Evolutionary conservation across 2,888 invertebrate species (phyloP), one percentile per base, ranked within the genome.

Genomic region (Crepidodera aurea): DNA sequence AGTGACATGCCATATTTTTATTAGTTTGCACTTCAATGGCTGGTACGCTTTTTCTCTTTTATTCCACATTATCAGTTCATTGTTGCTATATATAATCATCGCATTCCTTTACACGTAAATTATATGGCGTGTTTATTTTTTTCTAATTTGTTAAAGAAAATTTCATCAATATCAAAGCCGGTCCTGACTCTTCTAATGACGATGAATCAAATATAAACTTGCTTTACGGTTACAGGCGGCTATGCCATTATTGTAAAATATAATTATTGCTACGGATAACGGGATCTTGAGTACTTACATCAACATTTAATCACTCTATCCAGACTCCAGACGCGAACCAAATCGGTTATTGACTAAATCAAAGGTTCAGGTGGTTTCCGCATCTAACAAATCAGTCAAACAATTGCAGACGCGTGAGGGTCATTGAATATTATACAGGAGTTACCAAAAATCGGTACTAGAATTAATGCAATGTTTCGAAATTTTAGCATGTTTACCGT

Each of bases 121-220:
- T n/a, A n/a, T n/a, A n/a, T n/a, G n/a, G n/a, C n/a, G n/a, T n/a
- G n/a, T n/a, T n/a, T n/a, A n/a, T n/a, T n/a, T n/a, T n/a, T n/a
- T n/a, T n/a, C n/a, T n/a, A n/a, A n/a, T n/a, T n/a, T n/a, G n/a
- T n/a, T n/a, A n/a, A n/a, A n/a, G n/a, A n/a, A n/a, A n/a, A n/a
- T n/a, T n/a, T n/a, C n/a, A n/a, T n/a, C n/a, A n/a, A n/a, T 29
- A 29, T 10, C 12, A 34, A 13, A 34, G 12, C n/a, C 34, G 2
- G 42, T 51, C 51, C 58, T 34, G 42, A n/a, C 34, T 42, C 13
- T 42, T 55, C 63, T 65, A 65, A 68, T 60, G 65, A 68, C 64
- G 64, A 65, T 62, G 65, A 61, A 68, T 63, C 62, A 55, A 65
- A 63, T 65, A 67, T 65, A 63, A 67, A 63, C 57, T 59, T 59